Evolutionary conservation across 2,888 invertebrate species (phyloP).

Genomic region (Aromia moschata): DNA sequence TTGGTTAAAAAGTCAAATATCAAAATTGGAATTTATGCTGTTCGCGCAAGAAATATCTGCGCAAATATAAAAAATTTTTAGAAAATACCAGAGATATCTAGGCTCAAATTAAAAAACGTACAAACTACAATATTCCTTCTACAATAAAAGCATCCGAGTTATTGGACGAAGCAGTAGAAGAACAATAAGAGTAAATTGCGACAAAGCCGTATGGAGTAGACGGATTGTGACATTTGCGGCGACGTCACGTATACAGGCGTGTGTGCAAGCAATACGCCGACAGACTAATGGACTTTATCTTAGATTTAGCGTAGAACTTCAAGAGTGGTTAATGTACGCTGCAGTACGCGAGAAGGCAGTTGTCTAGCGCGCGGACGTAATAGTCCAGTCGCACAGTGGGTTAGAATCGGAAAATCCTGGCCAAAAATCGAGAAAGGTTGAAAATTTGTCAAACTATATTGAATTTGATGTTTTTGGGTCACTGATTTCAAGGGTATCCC

Average conservation of each 20-base stretch:
- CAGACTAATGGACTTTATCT: conserved; percentile 26
- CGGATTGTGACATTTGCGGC: conserved; percentile 26
- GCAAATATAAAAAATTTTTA: too few relatives aligned
- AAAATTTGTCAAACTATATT: too few relatives aligned
- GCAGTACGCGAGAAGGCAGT: conserved; percentile 10
- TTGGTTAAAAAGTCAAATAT: too few relatives aligned
- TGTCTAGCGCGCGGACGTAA: conserved; percentile 10
- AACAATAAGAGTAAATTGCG: conserved; percentile 23
- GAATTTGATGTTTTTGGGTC: too few relatives aligned
- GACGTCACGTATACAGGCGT: conserved; percentile 22
- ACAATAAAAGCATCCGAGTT: conserved; percentile 10
- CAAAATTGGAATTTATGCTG: too few relatives aligned
- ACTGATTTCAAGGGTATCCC: too few relatives aligned
- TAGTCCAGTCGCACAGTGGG: too few relatives aligned
- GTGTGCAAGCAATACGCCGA: conserved; percentile 18
- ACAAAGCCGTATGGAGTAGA: conserved; percentile 17
- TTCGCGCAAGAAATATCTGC: too few relatives aligned
- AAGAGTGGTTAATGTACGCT: conserved; percentile 17
- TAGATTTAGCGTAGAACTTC: conserved; percentile 17
- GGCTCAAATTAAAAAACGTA: too few relatives aligned
- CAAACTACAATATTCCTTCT: not conserved
- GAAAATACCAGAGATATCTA: too few relatives aligned
- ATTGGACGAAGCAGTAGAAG: conserved; percentile 9
- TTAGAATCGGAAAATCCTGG: too few relatives aligned
- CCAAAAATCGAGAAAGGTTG: too few relatives aligned